Evolutionary conservation across 2,113 vertebrate genomes (phyloP).

Genomic region (Orycteropus afer): DNA sequence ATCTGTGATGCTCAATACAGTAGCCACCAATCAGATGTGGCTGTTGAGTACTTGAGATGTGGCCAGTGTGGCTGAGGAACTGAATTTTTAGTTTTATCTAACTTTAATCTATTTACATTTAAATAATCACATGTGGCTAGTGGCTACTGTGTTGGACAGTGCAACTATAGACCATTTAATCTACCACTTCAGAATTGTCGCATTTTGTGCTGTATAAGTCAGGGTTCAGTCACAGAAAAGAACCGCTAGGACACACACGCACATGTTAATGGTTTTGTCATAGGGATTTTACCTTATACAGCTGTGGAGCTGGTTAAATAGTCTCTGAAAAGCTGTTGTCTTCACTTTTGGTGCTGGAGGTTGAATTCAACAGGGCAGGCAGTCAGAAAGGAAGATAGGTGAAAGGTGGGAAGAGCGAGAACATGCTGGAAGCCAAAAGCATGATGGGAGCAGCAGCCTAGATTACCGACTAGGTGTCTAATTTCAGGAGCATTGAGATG

Average conservation of each 20-base stretch:
- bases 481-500: background rate
- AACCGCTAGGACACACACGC: background rate
- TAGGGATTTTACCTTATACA: background rate
- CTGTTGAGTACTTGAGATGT: background rate
- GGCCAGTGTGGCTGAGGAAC: background rate
- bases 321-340: background rate
- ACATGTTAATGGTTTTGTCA: background rate
- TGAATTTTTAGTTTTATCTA: conserved; percentile 23
- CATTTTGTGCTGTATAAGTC: background rate
- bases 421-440: background rate
- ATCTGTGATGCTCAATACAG: background rate
- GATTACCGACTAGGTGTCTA: background rate
- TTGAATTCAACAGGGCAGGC: background rate
- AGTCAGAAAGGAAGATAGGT: background rate
- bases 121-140: background rate
- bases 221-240: conserved; percentile 36
- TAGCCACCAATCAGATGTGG: background rate
- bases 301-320: background rate
- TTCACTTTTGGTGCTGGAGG: background rate
- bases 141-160: background rate
- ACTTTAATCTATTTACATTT: conserved; percentile 36
- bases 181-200: background rate
- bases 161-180: background rate
- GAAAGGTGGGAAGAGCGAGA: background rate
- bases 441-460: background rate